These are phyloP conservation scores for Lasiurus cinereus DNA, from an alignment of 2,113 vertebrate genomes.

Conservation along the genomic window DNA sequence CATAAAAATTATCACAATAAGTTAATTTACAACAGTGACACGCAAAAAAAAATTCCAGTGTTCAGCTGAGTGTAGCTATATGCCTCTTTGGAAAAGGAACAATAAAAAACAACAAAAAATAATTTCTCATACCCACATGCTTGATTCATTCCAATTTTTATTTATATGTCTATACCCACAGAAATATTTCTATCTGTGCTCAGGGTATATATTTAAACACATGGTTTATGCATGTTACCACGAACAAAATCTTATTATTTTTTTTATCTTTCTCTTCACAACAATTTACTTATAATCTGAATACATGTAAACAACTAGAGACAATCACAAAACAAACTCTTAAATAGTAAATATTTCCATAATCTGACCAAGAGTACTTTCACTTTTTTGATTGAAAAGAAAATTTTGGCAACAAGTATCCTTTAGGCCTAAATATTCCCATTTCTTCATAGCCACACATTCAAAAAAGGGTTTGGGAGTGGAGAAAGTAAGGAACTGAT, in stretches of 20 bases:
- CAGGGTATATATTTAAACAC: neutral
- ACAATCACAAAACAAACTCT: neutral
- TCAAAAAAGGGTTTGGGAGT: neutral
- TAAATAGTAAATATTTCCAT: neutral
- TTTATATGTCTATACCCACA: neutral
- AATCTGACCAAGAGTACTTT: neutral
- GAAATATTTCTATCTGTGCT: neutral
- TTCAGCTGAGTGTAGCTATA: slow-evolving; percentile 25
- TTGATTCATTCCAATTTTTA: slow-evolving; percentile 32
- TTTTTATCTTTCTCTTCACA: neutral
- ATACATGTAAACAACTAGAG: slow-evolving; percentile 7
- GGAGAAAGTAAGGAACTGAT: neutral
- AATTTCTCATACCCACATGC: neutral
- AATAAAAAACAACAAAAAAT: neutral
- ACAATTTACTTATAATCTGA: slow-evolving; percentile 7
- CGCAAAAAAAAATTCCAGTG: slow-evolving; percentile 28
- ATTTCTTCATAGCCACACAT: neutral
- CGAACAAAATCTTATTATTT: neutral
- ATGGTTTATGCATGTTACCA: neutral
- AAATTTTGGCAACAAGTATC: neutral
- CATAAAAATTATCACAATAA: slow-evolving; percentile 46
- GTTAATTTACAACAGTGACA: slow-evolving; percentile 59
- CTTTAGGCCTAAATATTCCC: neutral
- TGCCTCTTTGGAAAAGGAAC: neutral
- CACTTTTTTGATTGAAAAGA: neutral